These are phyloP conservation scores for Tarsius wallacei DNA, from an alignment of 2,797 vertebrate species.

Conservation along the genomic window DNA sequence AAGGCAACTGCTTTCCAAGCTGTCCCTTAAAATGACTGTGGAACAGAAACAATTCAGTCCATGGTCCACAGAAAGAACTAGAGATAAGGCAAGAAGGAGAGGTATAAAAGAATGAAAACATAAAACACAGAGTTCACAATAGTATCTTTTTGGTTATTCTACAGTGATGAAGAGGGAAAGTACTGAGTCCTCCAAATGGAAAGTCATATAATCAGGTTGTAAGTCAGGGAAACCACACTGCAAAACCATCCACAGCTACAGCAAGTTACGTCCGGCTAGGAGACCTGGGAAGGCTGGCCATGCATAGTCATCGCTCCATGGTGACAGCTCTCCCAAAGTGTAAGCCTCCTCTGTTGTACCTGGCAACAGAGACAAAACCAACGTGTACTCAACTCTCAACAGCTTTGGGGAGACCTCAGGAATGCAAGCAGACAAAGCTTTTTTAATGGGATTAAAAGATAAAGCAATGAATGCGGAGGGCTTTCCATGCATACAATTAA, in stretches of 20 bases:
- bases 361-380: constrained; percentile 82
- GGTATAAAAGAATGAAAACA: background rate
- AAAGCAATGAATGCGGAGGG: constrained; percentile 17
- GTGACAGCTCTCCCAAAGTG: background rate
- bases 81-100: background rate
- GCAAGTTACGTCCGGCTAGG: background rate
- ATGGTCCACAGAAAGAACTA: background rate
- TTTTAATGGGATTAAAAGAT: constrained; percentile 49
- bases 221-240: background rate
- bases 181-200: background rate
- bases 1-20: background rate
- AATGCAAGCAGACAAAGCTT: constrained; percentile 5
- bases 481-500: background rate
- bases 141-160: background rate
- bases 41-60: constrained; percentile 11
- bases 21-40: background rate
- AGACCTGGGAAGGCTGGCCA: background rate
- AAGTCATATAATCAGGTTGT: constrained; percentile 5
- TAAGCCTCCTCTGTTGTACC: constrained; percentile 86
- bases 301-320: background rate
- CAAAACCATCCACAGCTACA: background rate
- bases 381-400: constrained; percentile 66
- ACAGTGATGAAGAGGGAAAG: background rate
- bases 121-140: background rate
- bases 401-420: background rate